Evolutionary conservation across 2,888 invertebrate genomes (phyloP).

Genomic region (Meliscaeva auricollis): DNA sequence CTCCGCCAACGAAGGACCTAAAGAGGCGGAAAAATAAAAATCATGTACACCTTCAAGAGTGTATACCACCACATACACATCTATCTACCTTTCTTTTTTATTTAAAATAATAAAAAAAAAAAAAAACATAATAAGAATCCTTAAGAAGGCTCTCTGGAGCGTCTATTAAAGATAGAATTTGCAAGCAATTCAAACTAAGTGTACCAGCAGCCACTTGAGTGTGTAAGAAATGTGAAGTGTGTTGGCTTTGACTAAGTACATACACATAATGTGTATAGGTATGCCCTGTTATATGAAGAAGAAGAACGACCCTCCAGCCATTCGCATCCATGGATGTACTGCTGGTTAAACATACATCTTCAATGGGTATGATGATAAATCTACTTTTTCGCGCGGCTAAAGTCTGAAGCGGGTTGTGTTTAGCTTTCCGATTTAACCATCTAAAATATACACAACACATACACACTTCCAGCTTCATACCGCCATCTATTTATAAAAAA

Average conservation of each 20-base stretch:
- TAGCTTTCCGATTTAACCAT: conserved; percentile 7
- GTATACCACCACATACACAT: not conserved
- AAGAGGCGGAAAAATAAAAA: conserved; percentile 16
- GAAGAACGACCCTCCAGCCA: conserved; percentile 31
- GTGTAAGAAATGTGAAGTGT: conserved; percentile 63
- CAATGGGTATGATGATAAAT: conserved; percentile 44
- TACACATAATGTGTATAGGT: not conserved
- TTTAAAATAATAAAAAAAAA: not conserved
- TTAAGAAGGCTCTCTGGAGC: conserved; percentile 56
- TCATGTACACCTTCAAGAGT: conserved; percentile 14
- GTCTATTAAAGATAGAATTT: conserved; percentile 66
- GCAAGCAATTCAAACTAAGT: conserved; percentile 70
- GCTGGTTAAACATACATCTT: not conserved
- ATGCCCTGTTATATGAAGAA: not conserved
- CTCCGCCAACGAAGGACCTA: not conserved
- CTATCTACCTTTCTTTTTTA: not conserved
- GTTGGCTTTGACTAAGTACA: conserved; percentile 25
- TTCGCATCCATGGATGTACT: conserved; percentile 2
- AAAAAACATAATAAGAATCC: conserved; percentile 24
- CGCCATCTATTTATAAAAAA: not conserved
- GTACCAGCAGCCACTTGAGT: conserved; percentile 63
- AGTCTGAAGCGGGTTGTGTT: conserved; percentile 42
- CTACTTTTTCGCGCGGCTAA: conserved; percentile 60
- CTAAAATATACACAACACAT: not conserved
- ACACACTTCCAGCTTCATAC: not conserved